Evolutionary conservation across 2,797 vertebrate genomes (phyloP).

Genomic region (Synanceia verrucosa): DNA sequence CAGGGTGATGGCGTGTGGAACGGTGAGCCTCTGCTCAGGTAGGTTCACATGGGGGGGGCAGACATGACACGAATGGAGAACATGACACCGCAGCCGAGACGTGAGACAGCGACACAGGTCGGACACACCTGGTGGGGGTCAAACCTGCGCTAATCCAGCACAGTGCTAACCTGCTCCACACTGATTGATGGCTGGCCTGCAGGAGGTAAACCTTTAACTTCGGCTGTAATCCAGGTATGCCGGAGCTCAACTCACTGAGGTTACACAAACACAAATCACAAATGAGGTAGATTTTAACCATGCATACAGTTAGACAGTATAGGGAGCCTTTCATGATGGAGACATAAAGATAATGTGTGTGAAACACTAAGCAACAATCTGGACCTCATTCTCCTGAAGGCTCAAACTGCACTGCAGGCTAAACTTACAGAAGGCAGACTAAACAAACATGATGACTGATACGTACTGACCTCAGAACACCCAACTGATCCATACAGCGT

Average conservation of each 20-base stretch:
- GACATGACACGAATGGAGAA: slow-evolving; percentile 48
- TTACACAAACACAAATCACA: slow-evolving; percentile 65
- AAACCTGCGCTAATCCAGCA: slow-evolving; percentile 54
- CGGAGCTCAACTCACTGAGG: slow-evolving; percentile 7
- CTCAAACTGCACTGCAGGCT: slow-evolving; percentile 17
- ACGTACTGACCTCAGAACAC: slow-evolving; percentile 32
- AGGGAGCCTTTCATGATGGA: slow-evolving; percentile 31
- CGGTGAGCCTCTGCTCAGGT: slow-evolving; percentile 55
- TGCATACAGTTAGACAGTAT: slow-evolving; percentile 1
- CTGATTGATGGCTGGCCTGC: slow-evolving; percentile 57
- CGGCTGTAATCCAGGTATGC: slow-evolving; percentile 50
- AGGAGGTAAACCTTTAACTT: slow-evolving; percentile 49
- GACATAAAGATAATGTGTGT: slow-evolving; percentile 37
- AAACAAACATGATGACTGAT: slow-evolving; percentile 61
- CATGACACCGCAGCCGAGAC: slow-evolving; percentile 50
- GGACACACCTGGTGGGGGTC: slow-evolving; percentile 64
- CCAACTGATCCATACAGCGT: slow-evolving; percentile 29
- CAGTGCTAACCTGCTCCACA: slow-evolving; percentile 38
- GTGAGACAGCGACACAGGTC: slow-evolving; percentile 54
- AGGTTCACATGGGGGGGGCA: slow-evolving; percentile 30
- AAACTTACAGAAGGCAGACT: slow-evolving; percentile 50
- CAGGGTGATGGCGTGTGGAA: slow-evolving; percentile 53
- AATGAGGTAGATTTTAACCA: slow-evolving; percentile 35
- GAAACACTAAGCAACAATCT: slow-evolving; percentile 36
- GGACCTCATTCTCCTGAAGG: slow-evolving; percentile 38